phyloP scores from a whole-genome alignment of 2,888 invertebrate genomes.

The Oligia latruncula region DNA sequence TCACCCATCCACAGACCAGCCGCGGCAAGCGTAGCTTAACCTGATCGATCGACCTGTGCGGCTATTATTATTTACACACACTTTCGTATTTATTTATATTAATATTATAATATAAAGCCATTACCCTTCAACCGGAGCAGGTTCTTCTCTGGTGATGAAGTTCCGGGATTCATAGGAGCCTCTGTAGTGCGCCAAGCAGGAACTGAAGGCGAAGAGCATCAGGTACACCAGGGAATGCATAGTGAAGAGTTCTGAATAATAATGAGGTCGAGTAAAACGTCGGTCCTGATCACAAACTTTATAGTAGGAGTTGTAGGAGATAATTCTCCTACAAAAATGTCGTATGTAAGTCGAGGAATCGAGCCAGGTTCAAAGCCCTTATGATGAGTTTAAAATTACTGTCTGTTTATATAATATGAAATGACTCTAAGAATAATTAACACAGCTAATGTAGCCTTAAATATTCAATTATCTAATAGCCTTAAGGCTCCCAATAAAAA shows the following conservation, averaged over 20 bases:
- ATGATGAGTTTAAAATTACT: background rate
- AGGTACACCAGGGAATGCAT: constrained; percentile 78
- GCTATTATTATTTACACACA: too few relatives aligned
- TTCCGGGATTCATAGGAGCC: constrained; percentile 76
- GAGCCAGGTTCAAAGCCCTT: background rate
- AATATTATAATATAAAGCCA: background rate
- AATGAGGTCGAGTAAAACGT: background rate
- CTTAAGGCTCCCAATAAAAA: background rate
- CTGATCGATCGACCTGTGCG: too few relatives aligned
- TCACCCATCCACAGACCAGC: too few relatives aligned
- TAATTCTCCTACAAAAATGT: background rate
- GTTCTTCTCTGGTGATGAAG: constrained; percentile 80
- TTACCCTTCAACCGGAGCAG: constrained; percentile 74
- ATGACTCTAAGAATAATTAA: background rate
- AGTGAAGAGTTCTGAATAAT: constrained; percentile 74
- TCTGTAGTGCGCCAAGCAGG: constrained; percentile 79
- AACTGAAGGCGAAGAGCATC: constrained; percentile 71
- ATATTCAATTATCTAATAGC: constrained; percentile 27
- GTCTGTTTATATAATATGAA: background rate
- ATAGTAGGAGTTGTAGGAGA: background rate
- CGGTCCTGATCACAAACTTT: background rate
- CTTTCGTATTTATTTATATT: too few relatives aligned
- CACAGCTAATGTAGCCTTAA: background rate
- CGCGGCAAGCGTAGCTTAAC: too few relatives aligned
- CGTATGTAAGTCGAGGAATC: background rate